Conservation (phyloP, 2,888 invertebrate species). For the Phania funesta region DNA sequence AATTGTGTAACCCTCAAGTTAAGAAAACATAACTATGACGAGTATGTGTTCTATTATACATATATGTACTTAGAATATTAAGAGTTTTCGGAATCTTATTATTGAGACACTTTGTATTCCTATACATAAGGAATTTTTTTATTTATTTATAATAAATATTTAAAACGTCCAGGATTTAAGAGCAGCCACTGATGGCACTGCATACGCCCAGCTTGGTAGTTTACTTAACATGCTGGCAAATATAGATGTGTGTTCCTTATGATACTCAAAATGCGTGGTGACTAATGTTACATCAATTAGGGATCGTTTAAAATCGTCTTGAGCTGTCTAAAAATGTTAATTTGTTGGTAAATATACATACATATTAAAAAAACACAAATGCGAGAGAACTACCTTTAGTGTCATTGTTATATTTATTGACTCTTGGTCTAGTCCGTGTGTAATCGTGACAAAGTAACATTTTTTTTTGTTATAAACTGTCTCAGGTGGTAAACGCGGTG, state of each 20-base stretch:
- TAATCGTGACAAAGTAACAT: slow-evolving; percentile 73
- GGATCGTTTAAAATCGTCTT: slow-evolving; percentile 69
- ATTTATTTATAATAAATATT: not conserved
- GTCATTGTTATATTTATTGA: slow-evolving; percentile 73
- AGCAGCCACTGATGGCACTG: slow-evolving; percentile 74
- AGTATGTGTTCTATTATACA: too few species aligned
- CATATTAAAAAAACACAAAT: not conserved
- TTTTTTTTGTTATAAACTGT: slow-evolving; percentile 71
- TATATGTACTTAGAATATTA: too few species aligned
- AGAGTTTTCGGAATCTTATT: too few species aligned
- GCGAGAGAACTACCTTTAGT: slow-evolving; percentile 70
- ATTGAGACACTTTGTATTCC: too few species aligned
- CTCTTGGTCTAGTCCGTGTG: slow-evolving; percentile 73
- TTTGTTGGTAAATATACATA: not conserved
- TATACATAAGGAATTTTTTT: too few species aligned
- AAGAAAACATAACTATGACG: too few species aligned
- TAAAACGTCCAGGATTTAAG: slow-evolving; percentile 74
- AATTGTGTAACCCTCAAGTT: too few species aligned
- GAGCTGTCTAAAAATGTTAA: slow-evolving; percentile 67
- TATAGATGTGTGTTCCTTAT: slow-evolving; percentile 74
- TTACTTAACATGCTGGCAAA: slow-evolving; percentile 73
- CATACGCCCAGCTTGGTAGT: slow-evolving; percentile 74
- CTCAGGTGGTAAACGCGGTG: slow-evolving; percentile 70
- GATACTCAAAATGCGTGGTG: slow-evolving; percentile 74
- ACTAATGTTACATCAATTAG: slow-evolving; percentile 74